These are phyloP conservation scores for Acromyrmex charruanus DNA, from an alignment of 1,140 invertebrate genomes.

Conservation along the genomic window DNA sequence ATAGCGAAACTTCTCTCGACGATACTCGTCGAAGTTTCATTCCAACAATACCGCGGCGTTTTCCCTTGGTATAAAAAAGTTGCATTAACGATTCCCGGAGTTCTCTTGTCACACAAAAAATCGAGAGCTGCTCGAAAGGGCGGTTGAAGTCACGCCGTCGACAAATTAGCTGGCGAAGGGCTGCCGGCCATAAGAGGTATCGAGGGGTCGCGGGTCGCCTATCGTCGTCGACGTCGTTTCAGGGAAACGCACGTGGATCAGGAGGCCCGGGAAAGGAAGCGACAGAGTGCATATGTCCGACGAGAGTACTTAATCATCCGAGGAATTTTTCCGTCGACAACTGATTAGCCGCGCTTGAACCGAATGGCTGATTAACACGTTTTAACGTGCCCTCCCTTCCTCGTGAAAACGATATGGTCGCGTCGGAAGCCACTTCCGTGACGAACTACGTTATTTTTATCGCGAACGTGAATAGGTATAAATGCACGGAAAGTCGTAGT, in stretches of 20 bases:
- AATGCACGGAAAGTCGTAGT: slow-evolving; percentile 7
- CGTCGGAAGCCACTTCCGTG: slow-evolving; percentile 53
- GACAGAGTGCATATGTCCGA: slow-evolving; percentile 80
- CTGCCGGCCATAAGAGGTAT: slow-evolving; percentile 43
- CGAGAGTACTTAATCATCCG: slow-evolving; percentile 79
- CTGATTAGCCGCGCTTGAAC: slow-evolving; percentile 70
- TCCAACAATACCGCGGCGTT: neutral
- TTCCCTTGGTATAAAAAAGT: neutral
- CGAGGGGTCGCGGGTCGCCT: slow-evolving; percentile 35
- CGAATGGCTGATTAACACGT: slow-evolving; percentile 60
- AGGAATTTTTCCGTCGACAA: slow-evolving; percentile 79
- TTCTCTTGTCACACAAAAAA: slow-evolving; percentile 32
- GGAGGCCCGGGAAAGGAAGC: slow-evolving; percentile 69
- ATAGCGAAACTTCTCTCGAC: slow-evolving; percentile 43
- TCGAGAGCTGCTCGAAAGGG: slow-evolving; percentile 39
- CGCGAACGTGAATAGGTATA: neutral
- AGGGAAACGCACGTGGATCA: slow-evolving; percentile 75
- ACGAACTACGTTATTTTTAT: slow-evolving; percentile 53
- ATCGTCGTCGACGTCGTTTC: slow-evolving; percentile 56
- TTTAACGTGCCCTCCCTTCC: slow-evolving; percentile 46
- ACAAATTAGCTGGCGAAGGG: slow-evolving; percentile 75
- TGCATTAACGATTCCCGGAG: slow-evolving; percentile 16
- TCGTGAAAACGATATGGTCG: slow-evolving; percentile 54
- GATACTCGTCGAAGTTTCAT: slow-evolving; percentile 2
- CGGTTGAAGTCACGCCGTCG: slow-evolving; percentile 71